phyloP scores from a whole-genome alignment of 1,140 invertebrate species.

The Dufourea novaeangliae region DNA sequence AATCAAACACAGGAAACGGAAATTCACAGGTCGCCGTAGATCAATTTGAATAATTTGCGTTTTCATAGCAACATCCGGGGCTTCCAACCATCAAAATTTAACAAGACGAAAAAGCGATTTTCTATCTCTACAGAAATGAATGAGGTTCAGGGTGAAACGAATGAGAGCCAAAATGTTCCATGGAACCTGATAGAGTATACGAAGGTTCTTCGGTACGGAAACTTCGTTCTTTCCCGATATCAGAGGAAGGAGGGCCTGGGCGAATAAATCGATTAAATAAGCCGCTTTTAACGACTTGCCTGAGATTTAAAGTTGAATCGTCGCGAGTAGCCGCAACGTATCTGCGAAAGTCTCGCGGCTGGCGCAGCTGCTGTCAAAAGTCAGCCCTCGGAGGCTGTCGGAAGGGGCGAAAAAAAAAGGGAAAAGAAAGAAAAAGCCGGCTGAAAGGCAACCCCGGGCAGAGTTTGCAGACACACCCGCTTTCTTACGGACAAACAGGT shows the following conservation, averaged over 20 bases:
- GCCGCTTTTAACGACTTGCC: slow-evolving; percentile 31
- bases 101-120: too few relatives aligned
- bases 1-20: too few relatives aligned
- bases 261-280: slow-evolving; percentile 7
- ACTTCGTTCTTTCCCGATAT: slow-evolving; percentile 3
- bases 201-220: not conserved
- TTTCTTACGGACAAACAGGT: slow-evolving; percentile 4
- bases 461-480: slow-evolving; percentile 21
- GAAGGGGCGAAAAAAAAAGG: not conserved
- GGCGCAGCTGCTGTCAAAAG: slow-evolving; percentile 52
- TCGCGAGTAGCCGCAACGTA: slow-evolving; percentile 41
- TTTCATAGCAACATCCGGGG: too few relatives aligned
- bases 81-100: too few relatives aligned
- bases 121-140: not conserved
- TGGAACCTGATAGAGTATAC: not conserved
- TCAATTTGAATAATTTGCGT: too few relatives aligned
- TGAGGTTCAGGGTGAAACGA: not conserved
- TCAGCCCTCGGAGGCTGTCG: slow-evolving; percentile 33
- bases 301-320: slow-evolving; percentile 48
- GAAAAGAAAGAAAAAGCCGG: not conserved
- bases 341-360: slow-evolving; percentile 43
- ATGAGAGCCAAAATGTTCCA: not conserved
- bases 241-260: not conserved
- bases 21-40: too few relatives aligned
- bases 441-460: not conserved